Conservation (phyloP, 2,113 vertebrate species). For the Spilogale gracilis region DNA sequence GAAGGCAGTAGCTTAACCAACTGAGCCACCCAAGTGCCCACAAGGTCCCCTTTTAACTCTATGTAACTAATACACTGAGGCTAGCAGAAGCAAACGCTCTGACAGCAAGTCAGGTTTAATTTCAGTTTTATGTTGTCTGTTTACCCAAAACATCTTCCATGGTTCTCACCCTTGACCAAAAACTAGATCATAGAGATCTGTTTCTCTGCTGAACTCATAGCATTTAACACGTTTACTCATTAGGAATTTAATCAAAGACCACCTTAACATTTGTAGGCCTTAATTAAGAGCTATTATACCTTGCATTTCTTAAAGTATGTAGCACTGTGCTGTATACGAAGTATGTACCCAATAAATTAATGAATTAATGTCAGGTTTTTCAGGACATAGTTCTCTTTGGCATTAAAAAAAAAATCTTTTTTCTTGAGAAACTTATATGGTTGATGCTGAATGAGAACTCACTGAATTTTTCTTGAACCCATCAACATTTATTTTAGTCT, state of each 20-base stretch:
- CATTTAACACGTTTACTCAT: neutral
- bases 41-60: neutral
- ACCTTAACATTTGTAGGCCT: neutral
- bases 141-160: neutral
- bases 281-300: neutral
- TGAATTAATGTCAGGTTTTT: conserved; percentile 15
- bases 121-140: neutral
- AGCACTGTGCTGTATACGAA: no score
- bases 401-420: neutral
- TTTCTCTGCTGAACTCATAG: neutral
- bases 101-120: neutral
- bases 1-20: no score
- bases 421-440: neutral
- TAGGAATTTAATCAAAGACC: neutral
- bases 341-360: neutral
- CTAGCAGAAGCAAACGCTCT: neutral
- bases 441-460: neutral
- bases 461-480: neutral
- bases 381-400: neutral
- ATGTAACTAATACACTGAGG: neutral
- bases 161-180: neutral
- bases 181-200: neutral
- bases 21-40: no score
- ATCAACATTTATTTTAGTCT: neutral
- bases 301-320: neutral